Evolutionary conservation across 2,113 vertebrate species (phyloP), one percentile per base, ranked within the genome.

Genomic region (Labeo catla): DNA sequence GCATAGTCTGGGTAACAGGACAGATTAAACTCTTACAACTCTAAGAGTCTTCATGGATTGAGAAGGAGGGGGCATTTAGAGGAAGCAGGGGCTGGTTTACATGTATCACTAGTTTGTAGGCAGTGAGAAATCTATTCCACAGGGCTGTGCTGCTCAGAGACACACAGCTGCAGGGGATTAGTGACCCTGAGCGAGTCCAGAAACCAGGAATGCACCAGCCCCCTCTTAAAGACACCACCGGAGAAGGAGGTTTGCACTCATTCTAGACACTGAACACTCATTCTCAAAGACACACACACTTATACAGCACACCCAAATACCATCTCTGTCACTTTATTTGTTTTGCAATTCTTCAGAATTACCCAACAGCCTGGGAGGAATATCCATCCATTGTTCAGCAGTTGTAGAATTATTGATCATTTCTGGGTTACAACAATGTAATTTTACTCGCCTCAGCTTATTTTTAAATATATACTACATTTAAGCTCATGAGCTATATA

Each of bases 141-240:
- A 84, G 96, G 96, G 94, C 94, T 78, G 95, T 95, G 94, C 93
- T 94, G 95, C 96, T 95, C 95, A 96, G 95, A 94, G 93, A 93
- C 93, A 95, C 96, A 96, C 97, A 99, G 98, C 98, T 99, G 98
- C 96, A 95, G 96, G 96, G 96, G 97, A 98, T 99, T 99, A 98
- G 90, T 93, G 95, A 72, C 96, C 96, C 94, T 96, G 96, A 97
- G 96, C 96, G 95, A 95, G 96, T 95, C 91, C 89, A 93, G 92
- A 95, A 92, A 94, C 91, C 96, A 97, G 97, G 97, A 98, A 98
- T 98, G 97, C 95, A 95, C 74, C 73, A 47, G 54, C 86, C 52
- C 54, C 45, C 68, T 57, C 54, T 39, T 76, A 73, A 79, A 68
- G 63, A 81, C 78, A 57, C 49, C 65, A 68, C 21, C 65, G 63